These are phyloP conservation scores for Drosophila pachea DNA, from an alignment of 1,140 invertebrate species.

Conservation along the genomic window DNA sequence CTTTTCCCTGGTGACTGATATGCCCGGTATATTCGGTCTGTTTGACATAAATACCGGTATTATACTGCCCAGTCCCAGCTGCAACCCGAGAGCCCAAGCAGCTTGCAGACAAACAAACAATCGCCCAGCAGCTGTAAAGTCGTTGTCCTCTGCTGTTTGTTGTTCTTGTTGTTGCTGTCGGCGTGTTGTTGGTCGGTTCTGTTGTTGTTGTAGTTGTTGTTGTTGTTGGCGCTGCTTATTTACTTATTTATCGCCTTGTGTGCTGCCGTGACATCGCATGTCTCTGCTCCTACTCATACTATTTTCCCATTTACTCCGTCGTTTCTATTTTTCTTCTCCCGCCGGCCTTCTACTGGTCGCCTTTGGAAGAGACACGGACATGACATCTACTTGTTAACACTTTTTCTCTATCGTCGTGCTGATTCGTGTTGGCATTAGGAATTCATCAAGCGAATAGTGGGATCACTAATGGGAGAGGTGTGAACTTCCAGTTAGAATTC, in stretches of 20 bases:
- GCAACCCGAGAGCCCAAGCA: constrained; percentile 5
- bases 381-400: constrained; percentile 72
- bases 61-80: background rate
- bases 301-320: constrained; percentile 14
- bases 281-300: constrained; percentile 34
- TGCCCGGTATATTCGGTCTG: constrained; percentile 50
- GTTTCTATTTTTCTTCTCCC: background rate
- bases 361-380: constrained; percentile 43
- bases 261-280: constrained; percentile 57
- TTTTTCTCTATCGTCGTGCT: constrained; percentile 42
- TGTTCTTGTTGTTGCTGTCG: constrained; percentile 29
- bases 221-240: constrained; percentile 58
- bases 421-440: constrained; percentile 50
- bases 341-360: constrained; percentile 9
- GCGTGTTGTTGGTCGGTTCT: too few relatives aligned
- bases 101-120: constrained; percentile 22
- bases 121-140: constrained; percentile 35
- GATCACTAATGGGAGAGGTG: constrained; percentile 19
- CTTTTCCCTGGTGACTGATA: constrained; percentile 51
- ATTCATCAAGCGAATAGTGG: constrained; percentile 23
- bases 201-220: constrained; percentile 12
- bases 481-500: background rate
- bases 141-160: constrained; percentile 25
- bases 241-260: constrained; percentile 69
- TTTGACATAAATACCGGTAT: constrained; percentile 53